Base-by-base conservation (phyloP, 2,113 vertebrate genomes). In the Apistogramma diplotaenia region DNA sequence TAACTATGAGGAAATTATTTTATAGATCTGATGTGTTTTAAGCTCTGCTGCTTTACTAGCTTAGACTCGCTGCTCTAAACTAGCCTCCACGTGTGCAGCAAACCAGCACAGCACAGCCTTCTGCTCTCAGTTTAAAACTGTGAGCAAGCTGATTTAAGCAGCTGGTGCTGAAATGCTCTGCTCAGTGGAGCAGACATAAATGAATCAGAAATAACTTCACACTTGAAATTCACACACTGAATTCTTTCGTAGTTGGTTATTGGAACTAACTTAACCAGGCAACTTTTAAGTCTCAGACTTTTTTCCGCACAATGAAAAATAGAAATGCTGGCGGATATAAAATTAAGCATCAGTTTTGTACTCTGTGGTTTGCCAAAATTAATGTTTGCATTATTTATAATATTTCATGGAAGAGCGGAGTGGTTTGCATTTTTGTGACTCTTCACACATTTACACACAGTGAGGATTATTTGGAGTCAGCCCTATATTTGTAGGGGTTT, bases 111-210 rank as follows among this genome's bases (percentile, higher is more conserved):
- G 23, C 16, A 29, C 27, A 18, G 46, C 46, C 23, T 55, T 71
- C 37, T 59, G 54, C 55, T 43, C n/a, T 35, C 43, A 5, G 40
- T 83, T 85, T 74, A 73, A 84, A 83, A 81, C 67, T 70, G 25
- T 31, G 75, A 77, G 40, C 75, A 19, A 61, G 57, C 77, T 79
- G 56, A 78, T 90, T 84, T 85, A 29, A 82, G 79, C 70, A 74
- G 80, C 51, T 82, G 74, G 33, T 59, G 70, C 62, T 71, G 40
- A 82, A 80, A 80, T 56, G 40, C 71, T 85, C 85, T 83, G 77
- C 9, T 85, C 82, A 61, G 56, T 79, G 76, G 76, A 78, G 79
- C 89, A 56, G 71, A 81, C 75, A 82, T 60, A 75, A 59, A 65
- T 72, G 53, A 82, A 49, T 74, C 56, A 78, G 75, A 58, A 80